Evolutionary conservation across 2,797 vertebrate species (phyloP).

Genomic region (Lutjanus argentimaculatus): DNA sequence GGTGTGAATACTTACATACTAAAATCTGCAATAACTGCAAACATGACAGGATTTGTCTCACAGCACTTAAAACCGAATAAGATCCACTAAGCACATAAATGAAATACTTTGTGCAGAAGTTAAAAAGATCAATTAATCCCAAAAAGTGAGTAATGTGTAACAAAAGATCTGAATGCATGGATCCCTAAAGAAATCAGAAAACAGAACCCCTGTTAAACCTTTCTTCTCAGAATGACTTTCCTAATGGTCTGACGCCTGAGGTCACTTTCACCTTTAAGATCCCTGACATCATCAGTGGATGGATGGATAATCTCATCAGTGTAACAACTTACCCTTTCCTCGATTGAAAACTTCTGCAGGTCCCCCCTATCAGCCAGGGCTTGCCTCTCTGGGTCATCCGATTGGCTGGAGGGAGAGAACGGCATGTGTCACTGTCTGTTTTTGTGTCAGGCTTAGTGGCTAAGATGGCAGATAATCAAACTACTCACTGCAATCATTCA

Average conservation of each 20-base stretch:
- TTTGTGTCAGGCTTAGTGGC: not conserved
- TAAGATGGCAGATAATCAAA: not conserved
- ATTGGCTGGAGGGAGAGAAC: conserved; percentile 79
- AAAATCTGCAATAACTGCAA: not conserved
- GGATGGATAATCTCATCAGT: conserved; percentile 14
- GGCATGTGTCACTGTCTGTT: not conserved
- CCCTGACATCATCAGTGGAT: too few species aligned
- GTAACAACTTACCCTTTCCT: conserved; percentile 72
- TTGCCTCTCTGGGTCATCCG: conserved; percentile 80
- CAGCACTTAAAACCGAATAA: not conserved
- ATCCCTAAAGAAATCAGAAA: not conserved
- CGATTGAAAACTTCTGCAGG: conserved; percentile 82
- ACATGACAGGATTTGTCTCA: not conserved
- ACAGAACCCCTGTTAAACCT: not conserved
- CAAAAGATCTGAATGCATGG: not conserved
- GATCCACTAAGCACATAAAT: not conserved
- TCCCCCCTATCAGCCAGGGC: conserved; percentile 77
- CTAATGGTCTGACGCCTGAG: too few species aligned
- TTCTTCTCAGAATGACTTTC: not conserved
- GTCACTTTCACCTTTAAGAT: too few species aligned
- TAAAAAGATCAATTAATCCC: not conserved
- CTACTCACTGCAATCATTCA: conserved; percentile 8
- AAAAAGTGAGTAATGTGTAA: not conserved
- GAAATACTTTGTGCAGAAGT: not conserved
- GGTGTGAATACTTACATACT: too few species aligned